Base-by-base conservation (phyloP, 2,113 vertebrate species). In the Melanocharis versteri region DNA sequence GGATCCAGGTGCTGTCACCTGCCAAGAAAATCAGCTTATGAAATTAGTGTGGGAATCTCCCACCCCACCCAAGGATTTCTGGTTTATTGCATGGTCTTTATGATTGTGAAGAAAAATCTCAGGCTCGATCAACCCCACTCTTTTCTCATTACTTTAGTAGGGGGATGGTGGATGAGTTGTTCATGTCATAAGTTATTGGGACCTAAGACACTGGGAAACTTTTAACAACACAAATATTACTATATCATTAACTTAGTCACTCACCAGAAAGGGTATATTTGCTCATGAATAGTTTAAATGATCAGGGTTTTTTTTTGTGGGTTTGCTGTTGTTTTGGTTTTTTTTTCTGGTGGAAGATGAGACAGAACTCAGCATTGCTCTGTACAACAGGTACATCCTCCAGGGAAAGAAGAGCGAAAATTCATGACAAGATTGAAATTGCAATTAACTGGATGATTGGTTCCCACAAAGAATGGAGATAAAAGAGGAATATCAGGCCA, bases 351-450 rank as follows among this genome's bases (percentile, higher is more conserved):
- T 42, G 40, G 33, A 85, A 85, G 24, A 37, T 57, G 44, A 39
- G 70, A 31, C 42, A 68, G 73, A 84, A 71, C 21, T 62, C 2
- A 44, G 1, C 8, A 10, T 28, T 81, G 14, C 39, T 70, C 28
- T 7, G 1, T 70, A 42, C 7, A 73, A 33, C 9, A 58, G 26
- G 30, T 81, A 56, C 23, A 57, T 64, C 44, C 50, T 86, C 26
- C 33, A 68, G 35, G 47, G 56, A 89, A 73, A 70, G 68, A 87
- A 66, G 9, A 91, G 27, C 22, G 24, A 83, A 80, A 86, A 94
- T 81, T 44, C 31, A 57, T 81, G 62, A 77, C 54, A 81, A 90
- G 39, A 75, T 8, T 73, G 56, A 93, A 91, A 78, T 13, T 35
- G 35, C 51, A 87, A 84, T 89, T 89, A 77, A 65, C 42, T 42